phyloP scores from a whole-genome alignment of 2,113 vertebrate genomes.

The Myanophis thanlyinensis region DNA sequence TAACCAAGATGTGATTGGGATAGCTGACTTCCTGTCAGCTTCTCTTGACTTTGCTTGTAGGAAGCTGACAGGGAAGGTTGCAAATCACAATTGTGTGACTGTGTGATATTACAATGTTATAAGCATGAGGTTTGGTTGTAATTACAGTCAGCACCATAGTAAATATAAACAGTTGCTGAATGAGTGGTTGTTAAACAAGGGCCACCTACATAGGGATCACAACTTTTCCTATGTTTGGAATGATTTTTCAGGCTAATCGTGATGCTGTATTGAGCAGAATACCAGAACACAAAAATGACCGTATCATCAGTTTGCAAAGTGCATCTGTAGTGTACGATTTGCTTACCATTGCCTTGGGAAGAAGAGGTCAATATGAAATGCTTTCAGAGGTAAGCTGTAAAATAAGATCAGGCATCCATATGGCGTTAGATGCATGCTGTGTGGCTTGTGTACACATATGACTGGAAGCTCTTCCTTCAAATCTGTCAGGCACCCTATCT shows the following conservation, averaged over 20 bases:
- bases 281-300: slow-evolving; percentile 94
- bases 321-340: slow-evolving; percentile 96
- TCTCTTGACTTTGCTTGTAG: neutral
- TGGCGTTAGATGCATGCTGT: neutral
- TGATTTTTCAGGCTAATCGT: slow-evolving; percentile 85
- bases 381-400: slow-evolving; percentile 86
- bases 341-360: slow-evolving; percentile 93
- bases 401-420: neutral
- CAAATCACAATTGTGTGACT: neutral
- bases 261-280: slow-evolving; percentile 96
- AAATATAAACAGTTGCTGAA: neutral
- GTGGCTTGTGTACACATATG: neutral
- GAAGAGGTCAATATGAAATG: slow-evolving; percentile 99
- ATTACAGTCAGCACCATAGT: neutral
- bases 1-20: neutral
- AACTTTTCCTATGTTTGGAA: neutral
- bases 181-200: neutral
- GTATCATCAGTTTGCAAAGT: slow-evolving; percentile 96
- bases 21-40: neutral
- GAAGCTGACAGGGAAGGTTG: neutral
- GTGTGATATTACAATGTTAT: neutral
- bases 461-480: neutral
- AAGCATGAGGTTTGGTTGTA: neutral
- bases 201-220: neutral
- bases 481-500: neutral